Conservation (phyloP, 1,140 invertebrate genomes). For the Asbolus verrucosus region DNA sequence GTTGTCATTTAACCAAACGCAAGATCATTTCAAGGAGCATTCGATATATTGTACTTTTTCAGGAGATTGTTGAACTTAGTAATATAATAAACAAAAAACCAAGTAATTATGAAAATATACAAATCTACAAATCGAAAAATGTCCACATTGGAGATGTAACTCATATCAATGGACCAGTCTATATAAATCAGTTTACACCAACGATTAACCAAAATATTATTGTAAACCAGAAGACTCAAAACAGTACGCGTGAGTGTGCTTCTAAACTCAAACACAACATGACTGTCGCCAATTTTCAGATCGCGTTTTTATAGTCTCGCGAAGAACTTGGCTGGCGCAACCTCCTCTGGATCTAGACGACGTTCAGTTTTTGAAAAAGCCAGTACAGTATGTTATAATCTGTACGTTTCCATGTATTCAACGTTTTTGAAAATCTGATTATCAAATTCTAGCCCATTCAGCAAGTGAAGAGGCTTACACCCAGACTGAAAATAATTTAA, state of each 20-base stretch:
- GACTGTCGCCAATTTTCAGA: constrained; percentile 5
- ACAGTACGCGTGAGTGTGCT: not conserved
- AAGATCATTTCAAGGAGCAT: no score
- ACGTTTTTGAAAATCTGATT: constrained; percentile 10
- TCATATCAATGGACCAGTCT: constrained; percentile 10
- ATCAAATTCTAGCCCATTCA: constrained; percentile 64
- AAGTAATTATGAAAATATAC: constrained; percentile 22
- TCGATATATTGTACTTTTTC: no score
- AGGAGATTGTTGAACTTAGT: not conserved
- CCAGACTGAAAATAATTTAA: constrained; percentile 64
- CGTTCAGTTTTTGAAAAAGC: constrained; percentile 45
- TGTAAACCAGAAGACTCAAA: not conserved
- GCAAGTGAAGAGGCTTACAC: constrained; percentile 66
- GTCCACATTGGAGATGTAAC: constrained; percentile 30
- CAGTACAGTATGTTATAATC: constrained; percentile 60
- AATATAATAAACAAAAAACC: not conserved
- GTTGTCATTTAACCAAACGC: no score
- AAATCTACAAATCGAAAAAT: constrained; percentile 37
- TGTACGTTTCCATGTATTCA: constrained; percentile 44
- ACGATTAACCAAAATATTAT: constrained; percentile 12
- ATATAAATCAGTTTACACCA: constrained; percentile 8
- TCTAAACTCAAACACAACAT: not conserved
- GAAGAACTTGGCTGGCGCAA: constrained; percentile 57
- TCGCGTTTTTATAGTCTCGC: constrained; percentile 43
- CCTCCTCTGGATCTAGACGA: constrained; percentile 45